phyloP scores from a whole-genome alignment of 2,797 vertebrate species.

The Enteromius trimaculatus region DNA sequence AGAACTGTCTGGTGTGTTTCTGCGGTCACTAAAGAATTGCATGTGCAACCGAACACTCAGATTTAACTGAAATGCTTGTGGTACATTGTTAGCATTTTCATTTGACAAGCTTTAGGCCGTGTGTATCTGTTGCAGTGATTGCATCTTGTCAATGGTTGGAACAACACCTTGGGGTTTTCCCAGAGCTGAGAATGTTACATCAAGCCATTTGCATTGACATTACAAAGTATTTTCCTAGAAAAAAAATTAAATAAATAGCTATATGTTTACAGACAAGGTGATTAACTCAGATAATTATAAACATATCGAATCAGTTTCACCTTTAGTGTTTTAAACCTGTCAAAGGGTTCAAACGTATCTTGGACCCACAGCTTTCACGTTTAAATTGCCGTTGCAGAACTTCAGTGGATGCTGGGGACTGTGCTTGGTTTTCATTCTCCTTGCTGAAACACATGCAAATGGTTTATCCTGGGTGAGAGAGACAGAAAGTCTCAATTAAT shows the following conservation, averaged over 20 bases:
- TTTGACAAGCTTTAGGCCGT: neutral
- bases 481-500: neutral
- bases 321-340: neutral
- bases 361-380: neutral
- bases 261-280: neutral
- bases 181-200: neutral
- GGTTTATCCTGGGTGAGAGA: neutral
- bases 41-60: neutral
- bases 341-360: neutral
- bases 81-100: slow-evolving; percentile 6
- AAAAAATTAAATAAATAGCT: neutral
- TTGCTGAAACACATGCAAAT: neutral
- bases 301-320: neutral
- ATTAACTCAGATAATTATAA: neutral
- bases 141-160: slow-evolving; percentile 7
- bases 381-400: neutral
- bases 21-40: neutral
- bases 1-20: neutral
- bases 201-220: slow-evolving; percentile 13
- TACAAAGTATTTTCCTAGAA: slow-evolving; percentile 8
- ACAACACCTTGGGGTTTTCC: slow-evolving; percentile 1
- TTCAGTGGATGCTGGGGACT: neutral
- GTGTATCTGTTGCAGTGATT: neutral
- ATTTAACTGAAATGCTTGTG: neutral
- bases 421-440: neutral